A percentile compares a stretch with the other conserved stretches of the same genome.
phyloP scores from a whole-genome alignment of 2,113 vertebrate genomes.

The Dasypus novemcinctus region DNA sequence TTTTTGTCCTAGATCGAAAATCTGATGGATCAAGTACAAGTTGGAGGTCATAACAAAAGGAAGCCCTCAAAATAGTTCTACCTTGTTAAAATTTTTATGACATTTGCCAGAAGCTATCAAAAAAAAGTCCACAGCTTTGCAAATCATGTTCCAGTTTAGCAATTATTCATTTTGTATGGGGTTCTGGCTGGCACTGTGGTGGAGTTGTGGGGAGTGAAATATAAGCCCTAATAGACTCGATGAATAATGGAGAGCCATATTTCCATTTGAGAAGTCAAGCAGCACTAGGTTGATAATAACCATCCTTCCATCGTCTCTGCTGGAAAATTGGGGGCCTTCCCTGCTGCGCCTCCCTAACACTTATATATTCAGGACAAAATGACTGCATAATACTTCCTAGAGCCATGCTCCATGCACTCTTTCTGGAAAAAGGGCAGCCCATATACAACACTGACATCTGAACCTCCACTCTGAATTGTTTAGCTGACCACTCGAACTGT shows the following conservation, averaged over 20 bases:
- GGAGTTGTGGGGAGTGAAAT: constrained; percentile 2
- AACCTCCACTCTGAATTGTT: not conserved
- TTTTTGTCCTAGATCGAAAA: constrained; percentile 22
- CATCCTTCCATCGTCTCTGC: constrained; percentile 30
- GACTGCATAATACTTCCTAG: not conserved
- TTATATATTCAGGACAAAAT: not conserved
- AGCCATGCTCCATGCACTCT: not conserved
- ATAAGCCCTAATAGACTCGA: constrained; percentile 10
- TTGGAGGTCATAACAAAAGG: constrained; percentile 17
- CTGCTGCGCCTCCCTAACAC: not conserved
- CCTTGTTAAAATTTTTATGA: not conserved
- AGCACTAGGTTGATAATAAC: constrained; percentile 40
- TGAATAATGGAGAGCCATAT: constrained; percentile 60
- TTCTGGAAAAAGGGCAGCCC: constrained; percentile 3
- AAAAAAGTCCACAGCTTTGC: constrained; percentile 32
- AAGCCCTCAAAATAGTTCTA: constrained; percentile 21
- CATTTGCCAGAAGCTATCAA: constrained; percentile 34
- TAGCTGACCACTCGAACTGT: not conserved
- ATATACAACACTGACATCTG: not conserved
- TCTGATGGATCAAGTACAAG: not conserved
- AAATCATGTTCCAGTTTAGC: constrained; percentile 42
- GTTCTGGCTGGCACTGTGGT: not conserved
- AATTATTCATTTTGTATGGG: constrained; percentile 30
- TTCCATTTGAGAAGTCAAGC: constrained; percentile 57
- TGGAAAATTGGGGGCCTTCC: not conserved